Evolutionary conservation across 2,888 invertebrate species (phyloP), one percentile per base, ranked within the genome.

Genomic region (Cephonodes hylas): DNA sequence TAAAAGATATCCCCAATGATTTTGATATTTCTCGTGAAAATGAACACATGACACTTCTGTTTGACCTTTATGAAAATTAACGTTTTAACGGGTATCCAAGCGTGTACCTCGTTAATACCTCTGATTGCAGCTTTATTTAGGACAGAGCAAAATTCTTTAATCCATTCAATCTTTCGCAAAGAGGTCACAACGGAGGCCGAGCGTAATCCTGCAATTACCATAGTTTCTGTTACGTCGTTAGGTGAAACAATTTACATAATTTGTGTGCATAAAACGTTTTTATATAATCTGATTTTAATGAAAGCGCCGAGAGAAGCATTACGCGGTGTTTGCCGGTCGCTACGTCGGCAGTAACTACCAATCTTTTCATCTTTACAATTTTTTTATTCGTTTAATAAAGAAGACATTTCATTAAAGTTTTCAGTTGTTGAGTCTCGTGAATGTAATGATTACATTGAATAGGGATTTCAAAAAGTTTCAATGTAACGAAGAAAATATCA

Each of bases 51-150:
- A 65, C 70, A 74, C 74, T 75, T 70, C 38, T 66, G 62, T 67
- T 66, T 64, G 68, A 69, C 66, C 70, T 72, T 70, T 69, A 69
- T 71, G 70, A 64, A 72, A 70, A 76, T 70, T 68, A 57, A 67
- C 64, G 67, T 64, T 67, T 59, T 27, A 62, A 44, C 66, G 68
- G 68, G 66, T 65, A 67, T 66, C 65, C 68, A 60, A 10, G 25
- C 18, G 38, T 20, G 6, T 42, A 42, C 18, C 63, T 63, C 58
- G 63, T 59, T 70, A 68, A 73, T 72, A 70, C 67, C 64, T 71
- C 72, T 60, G 23, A 73, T 71, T 64, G 67, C 48, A 48, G 38
- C 8, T 46, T 59, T 59, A 38, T 59, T 46, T 34, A 15, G 22
- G 38, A 38, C 34, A 68, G 69, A 63, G 59, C 27, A 61, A 65